phyloP scores from a whole-genome alignment of 2,888 invertebrate genomes.

The Alloplasta piceator region DNA sequence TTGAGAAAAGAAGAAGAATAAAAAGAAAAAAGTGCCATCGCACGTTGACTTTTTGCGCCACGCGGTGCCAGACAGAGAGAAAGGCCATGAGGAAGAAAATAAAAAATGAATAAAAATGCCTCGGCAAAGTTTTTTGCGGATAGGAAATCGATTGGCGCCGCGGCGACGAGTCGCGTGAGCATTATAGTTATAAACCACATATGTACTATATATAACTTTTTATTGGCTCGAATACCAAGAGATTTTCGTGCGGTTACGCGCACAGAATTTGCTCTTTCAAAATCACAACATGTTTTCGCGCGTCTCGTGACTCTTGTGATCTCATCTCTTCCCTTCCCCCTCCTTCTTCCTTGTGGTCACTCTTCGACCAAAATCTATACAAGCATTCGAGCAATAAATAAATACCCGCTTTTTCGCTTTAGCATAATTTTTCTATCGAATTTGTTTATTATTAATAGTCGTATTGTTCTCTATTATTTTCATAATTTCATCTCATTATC shows the following conservation, averaged over 20 bases:
- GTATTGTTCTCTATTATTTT: no score
- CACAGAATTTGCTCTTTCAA: constrained; percentile 31
- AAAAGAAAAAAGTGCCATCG: neutral
- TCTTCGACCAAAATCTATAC: no score
- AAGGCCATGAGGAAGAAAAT: neutral
- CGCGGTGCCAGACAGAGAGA: constrained; percentile 29
- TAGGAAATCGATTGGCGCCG: constrained; percentile 58
- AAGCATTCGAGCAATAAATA: no score
- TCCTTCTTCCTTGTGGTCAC: no score
- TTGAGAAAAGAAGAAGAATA: constrained; percentile 11
- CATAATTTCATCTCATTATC: no score
- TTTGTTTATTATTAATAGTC: no score
- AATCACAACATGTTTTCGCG: constrained; percentile 27
- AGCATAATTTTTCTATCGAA: no score
- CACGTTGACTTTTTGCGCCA: neutral
- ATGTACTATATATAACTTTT: no score
- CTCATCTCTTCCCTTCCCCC: no score
- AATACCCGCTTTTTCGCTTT: no score
- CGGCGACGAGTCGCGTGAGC: neutral
- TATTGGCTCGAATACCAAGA: no score
- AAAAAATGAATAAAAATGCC: neutral
- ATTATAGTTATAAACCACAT: neutral
- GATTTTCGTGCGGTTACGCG: constrained; percentile 2
- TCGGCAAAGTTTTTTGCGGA: constrained; percentile 6
- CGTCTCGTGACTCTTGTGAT: constrained; percentile 7